phyloP scores from a whole-genome alignment of 2,888 invertebrate genomes.

The Stenurella melanura region DNA sequence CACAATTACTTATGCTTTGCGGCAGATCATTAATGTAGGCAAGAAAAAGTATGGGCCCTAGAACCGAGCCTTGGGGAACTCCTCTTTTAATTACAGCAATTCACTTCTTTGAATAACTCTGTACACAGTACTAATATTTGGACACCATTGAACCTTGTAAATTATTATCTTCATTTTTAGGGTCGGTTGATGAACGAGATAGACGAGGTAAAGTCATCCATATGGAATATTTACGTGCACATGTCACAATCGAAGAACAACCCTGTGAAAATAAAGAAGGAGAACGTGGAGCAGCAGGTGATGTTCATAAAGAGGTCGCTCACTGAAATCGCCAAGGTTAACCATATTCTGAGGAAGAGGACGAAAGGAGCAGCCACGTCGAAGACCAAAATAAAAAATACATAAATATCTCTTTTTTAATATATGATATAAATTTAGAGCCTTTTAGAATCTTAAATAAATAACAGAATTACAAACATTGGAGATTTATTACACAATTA shows the following conservation, averaged over 20 bases:
- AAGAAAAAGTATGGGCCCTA: too few species aligned
- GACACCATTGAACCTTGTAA: too few species aligned
- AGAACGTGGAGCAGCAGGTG: conserved; percentile 78
- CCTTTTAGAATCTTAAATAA: too few species aligned
- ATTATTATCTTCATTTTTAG: conserved; percentile 40
- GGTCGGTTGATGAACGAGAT: conserved; percentile 57
- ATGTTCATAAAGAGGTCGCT: conserved; percentile 79
- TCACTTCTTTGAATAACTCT: too few species aligned
- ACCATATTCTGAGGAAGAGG: conserved; percentile 47
- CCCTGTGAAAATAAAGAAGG: conserved; percentile 69
- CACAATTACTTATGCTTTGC: too few species aligned
- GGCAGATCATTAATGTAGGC: too few species aligned
- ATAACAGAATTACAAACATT: too few species aligned
- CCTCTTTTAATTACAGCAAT: too few species aligned
- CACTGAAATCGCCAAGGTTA: conserved; percentile 70
- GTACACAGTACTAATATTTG: too few species aligned
- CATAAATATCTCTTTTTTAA: neutral
- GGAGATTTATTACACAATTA: too few species aligned
- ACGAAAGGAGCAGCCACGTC: conserved; percentile 28
- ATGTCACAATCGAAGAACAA: conserved; percentile 77
- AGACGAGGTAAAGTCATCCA: conserved; percentile 77
- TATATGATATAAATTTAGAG: neutral
- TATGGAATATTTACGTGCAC: conserved; percentile 79
- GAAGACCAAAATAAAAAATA: conserved; percentile 8
- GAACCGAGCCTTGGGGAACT: too few species aligned